Base-by-base conservation (phyloP, 2,888 invertebrate genomes). In the Vannuccia rotundouncinata region DNA sequence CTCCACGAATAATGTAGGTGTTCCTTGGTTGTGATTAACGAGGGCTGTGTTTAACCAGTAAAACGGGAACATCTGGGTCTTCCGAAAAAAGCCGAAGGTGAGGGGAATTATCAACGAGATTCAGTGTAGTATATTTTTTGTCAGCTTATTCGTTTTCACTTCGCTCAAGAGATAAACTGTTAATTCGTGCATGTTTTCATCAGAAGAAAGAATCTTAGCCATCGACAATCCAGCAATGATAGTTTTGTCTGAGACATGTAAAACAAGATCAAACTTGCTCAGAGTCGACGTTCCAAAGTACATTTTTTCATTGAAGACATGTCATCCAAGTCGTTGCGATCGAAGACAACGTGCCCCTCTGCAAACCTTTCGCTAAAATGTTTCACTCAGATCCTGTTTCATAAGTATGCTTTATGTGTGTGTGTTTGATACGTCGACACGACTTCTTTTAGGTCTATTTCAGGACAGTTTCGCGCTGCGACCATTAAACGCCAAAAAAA, bases 121-220 rank as follows among this genome's bases (percentile, higher is more conserved):
- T 17, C 5, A 45, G 25, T n/a, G 10, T 66, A 66, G 66, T 66
- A 66, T 66, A 5, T 22, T 66, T 5, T 66, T 17, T 66, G 66
- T 66, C 66, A 66, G 66, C 66, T 66, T 5, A 17, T 66, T 66
- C 66, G 2, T 66, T 17, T 66, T 66, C 25, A 66, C 66, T 66
- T 66, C 66, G 66, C 5, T 66, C 66, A n/a, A 66, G 66, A 66
- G 66, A 66, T 66, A 66, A n/a, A 66, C 66, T 66, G 66, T 66
- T 66, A 66, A 27, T 66, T 66, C 5, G 66, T 66, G 66, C 25
- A 22, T 66, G 66, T 66, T 66, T 66, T 66, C 66, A 66, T 66
- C 66, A 17, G 22, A 66, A 66, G 66, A 66, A 66, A 66, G 66
- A 66, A 66, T 66, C 10, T 13, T 66, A 66, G 25, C 66, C 66